Base-by-base conservation (phyloP, 2,113 vertebrate species). In the Tetrao urogallus region DNA sequence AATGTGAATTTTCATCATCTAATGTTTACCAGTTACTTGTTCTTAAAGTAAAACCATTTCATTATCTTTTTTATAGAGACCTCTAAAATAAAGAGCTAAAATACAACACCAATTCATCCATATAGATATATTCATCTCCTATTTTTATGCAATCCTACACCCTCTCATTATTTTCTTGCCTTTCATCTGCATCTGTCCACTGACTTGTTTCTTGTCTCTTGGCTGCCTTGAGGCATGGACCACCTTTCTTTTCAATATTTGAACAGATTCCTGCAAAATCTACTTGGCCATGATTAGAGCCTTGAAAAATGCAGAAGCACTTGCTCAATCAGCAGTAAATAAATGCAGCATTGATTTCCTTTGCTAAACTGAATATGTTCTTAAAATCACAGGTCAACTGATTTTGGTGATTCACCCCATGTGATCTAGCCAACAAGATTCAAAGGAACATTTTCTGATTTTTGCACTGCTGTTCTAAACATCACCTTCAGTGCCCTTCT, bases 271-370 rank as follows among this genome's bases (percentile, higher is more conserved):
- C 40, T 58, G 60, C 50, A 91, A 84, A 95, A 63, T 66, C 67
- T 77, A 66, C 32, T 82, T 90, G 81, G 42, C 32, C 0, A 0
- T 48, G 81, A 93, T 73, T 73, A 89, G 40, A 87, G 81, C 36
- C 80, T 60, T 70, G 82, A 60, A 82, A 91, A 95, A 92, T 83
- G 74, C 72, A 80, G 64, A 52, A 82, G 73, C 70, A 76, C 43
- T 18, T 85, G 71, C 84, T 79, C 56, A 66, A 36, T 89, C 87
- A 92, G 84, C 93, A 94, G 74, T 36, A 95, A 91, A 92, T 71
- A 77, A 92, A 92, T 66, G 60, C 65, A 89, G 32, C 60, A 94
- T 90, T 82, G 90, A 91, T 94, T 91, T 38, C 24, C 93, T 93
- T 92, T 84, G 65, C 71, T 60, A 89, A 94, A 91, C 25, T 80